Evolutionary conservation across 1,140 invertebrate genomes (phyloP).

Genomic region (Melitaea cinxia): DNA sequence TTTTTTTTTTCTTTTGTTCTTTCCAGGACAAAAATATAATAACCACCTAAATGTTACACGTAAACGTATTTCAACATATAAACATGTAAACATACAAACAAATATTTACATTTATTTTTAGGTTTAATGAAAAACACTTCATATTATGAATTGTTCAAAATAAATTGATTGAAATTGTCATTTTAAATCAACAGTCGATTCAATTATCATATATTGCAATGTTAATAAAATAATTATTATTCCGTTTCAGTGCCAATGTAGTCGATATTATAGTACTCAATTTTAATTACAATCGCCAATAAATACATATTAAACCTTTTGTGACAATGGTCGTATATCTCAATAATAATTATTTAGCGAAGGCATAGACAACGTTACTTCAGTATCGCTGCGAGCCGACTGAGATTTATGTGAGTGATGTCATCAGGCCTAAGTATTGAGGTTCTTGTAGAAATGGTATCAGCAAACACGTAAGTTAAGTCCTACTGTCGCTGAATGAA

Average conservation of each 20-base stretch:
- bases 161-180: no score
- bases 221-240: not conserved
- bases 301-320: conserved; percentile 22
- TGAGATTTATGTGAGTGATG: conserved; percentile 51
- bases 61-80: no score
- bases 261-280: conserved; percentile 4
- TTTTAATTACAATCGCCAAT: conserved; percentile 28
- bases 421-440: conserved; percentile 26
- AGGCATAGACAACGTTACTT: conserved; percentile 39
- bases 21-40: no score
- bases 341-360: conserved; percentile 51
- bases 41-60: no score
- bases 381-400: conserved; percentile 45
- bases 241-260: not conserved
- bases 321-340: conserved; percentile 35
- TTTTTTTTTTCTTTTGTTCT: no score
- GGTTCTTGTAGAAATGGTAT: not conserved
- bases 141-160: no score
- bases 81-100: no score
- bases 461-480: no score
- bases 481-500: no score
- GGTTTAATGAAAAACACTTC: no score
- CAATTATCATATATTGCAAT: not conserved
- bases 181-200: not conserved
- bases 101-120: no score